Conservation (phyloP, 2,113 vertebrate genomes). For the Acanthisitta chloris region DNA sequence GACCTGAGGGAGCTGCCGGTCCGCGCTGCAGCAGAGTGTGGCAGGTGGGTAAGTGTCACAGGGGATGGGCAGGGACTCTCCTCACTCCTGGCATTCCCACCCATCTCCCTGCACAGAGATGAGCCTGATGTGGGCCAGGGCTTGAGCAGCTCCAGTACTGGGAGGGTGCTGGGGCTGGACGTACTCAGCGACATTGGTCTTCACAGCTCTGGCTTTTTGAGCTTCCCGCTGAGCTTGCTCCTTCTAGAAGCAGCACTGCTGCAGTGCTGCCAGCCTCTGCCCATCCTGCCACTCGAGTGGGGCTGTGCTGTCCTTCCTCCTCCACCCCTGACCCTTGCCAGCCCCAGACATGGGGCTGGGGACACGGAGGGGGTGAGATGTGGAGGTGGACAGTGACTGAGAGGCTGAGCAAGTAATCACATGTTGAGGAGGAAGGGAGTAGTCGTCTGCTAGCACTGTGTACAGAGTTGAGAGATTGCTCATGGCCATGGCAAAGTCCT, state of each 20-base stretch:
- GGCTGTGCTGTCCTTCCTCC: not conserved
- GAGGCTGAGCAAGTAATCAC: not conserved
- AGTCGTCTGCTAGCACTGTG: not conserved
- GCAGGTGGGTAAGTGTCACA: not conserved
- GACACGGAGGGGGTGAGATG: not conserved
- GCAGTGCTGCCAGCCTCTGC: not conserved
- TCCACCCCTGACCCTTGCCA: not conserved
- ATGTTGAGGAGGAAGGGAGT: not conserved
- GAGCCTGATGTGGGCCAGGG: not conserved
- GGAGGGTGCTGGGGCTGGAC: not conserved
- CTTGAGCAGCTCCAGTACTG: not conserved
- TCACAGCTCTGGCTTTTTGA: not conserved
- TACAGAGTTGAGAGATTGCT: conserved; percentile 32
- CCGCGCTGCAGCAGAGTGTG: not conserved
- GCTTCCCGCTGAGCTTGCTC: not conserved
- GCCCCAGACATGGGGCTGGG: not conserved
- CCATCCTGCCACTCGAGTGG: fast-evolving
- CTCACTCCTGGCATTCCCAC: not conserved
- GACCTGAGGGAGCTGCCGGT: not conserved
- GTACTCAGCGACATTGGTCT: not conserved
- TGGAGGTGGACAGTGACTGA: not conserved
- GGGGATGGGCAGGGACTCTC: not conserved
- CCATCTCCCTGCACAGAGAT: not conserved
- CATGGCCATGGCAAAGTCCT: not conserved
- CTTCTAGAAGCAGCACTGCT: not conserved